Conservation (phyloP, 2,888 invertebrate genomes). For the Sycophila texana region DNA sequence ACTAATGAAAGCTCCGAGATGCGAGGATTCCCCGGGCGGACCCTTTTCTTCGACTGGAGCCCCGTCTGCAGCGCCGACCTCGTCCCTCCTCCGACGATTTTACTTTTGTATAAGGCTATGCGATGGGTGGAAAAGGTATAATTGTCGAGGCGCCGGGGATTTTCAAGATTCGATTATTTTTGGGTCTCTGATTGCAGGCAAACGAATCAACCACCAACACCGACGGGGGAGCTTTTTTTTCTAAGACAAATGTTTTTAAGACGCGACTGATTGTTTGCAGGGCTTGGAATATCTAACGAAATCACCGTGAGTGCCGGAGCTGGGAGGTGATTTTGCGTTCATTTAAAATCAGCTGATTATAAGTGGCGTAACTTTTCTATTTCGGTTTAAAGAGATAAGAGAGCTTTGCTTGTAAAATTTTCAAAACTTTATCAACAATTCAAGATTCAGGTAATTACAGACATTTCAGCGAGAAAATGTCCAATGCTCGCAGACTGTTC, state of each 20-base stretch:
- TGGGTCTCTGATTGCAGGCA: constrained; percentile 36
- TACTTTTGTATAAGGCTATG: neutral
- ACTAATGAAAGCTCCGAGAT: constrained; percentile 34
- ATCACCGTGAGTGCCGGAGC: neutral
- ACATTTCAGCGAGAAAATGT: too few species aligned
- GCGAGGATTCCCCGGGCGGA: constrained; percentile 9
- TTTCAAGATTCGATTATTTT: constrained; percentile 34
- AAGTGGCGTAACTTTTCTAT: neutral
- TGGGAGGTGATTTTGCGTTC: too few species aligned
- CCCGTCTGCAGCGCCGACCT: neutral
- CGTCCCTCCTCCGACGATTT: constrained; percentile 12
- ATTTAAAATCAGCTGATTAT: too few species aligned
- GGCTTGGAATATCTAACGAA: neutral
- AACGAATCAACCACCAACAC: constrained; percentile 24
- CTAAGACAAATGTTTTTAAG: constrained; percentile 24
- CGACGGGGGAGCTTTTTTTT: neutral
- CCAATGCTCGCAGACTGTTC: too few species aligned
- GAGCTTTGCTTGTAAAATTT: too few species aligned
- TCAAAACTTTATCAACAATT: too few species aligned
- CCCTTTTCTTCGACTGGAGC: neutral
- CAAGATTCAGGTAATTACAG: too few species aligned
- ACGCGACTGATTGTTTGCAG: neutral
- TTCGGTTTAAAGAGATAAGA: too few species aligned
- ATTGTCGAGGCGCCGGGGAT: neutral
- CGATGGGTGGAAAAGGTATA: neutral